A percentile compares a stretch with the other conserved stretches of the same genome.
phyloP scores from a whole-genome alignment of 2,888 invertebrate species.

The Achlya flavicornis region DNA sequence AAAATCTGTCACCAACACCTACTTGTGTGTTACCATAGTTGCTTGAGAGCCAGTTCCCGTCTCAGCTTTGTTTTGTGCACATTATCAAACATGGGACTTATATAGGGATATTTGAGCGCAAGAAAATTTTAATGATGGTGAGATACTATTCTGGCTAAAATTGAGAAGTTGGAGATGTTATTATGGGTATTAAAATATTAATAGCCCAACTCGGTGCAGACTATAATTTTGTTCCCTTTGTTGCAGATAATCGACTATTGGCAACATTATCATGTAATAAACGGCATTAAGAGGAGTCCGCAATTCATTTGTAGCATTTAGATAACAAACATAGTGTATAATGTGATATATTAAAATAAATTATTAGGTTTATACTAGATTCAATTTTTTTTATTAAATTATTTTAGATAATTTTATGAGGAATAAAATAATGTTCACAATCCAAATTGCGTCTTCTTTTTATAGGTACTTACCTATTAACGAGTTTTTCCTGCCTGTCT shows the following conservation, averaged over 20 bases:
- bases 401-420: slow-evolving; percentile 11
- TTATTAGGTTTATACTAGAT: background rate
- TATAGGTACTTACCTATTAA: background rate
- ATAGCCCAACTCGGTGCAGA: background rate
- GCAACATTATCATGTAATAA: background rate
- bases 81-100: no score
- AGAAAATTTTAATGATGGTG: no score
- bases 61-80: no score
- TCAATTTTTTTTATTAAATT: slow-evolving; percentile 9
- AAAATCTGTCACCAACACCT: no score
- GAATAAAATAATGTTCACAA: slow-evolving; percentile 13
- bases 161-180: no score
- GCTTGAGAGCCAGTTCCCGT: no score
- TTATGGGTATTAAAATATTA: no score
- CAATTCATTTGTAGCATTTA: slow-evolving; percentile 22
- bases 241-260: slow-evolving; percentile 13
- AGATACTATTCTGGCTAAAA: no score
- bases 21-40: no score
- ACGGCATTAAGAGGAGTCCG: slow-evolving; percentile 17
- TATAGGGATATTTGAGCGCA: no score
- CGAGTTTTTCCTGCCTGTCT: no score
- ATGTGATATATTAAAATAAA: slow-evolving; percentile 20
- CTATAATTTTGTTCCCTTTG: slow-evolving; percentile 4
- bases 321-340: slow-evolving; percentile 2
- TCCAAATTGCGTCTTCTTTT: background rate